Conservation (phyloP, 2,888 invertebrate genomes). For the Notodonta ziczac region DNA sequence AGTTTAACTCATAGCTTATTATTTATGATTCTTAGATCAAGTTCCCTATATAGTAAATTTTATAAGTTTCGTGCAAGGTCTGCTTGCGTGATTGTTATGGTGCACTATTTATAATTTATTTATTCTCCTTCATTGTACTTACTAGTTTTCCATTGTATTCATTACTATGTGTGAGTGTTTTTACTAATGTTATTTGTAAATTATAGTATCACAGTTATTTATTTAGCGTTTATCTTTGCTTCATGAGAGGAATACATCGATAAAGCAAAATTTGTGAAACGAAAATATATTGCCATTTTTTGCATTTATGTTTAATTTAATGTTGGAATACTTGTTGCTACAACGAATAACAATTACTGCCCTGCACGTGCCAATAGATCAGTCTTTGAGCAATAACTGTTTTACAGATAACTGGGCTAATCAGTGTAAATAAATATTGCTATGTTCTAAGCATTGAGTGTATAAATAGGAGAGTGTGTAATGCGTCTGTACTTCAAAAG, state of each 20-base stretch:
- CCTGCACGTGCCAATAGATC: constrained; percentile 64
- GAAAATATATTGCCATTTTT: constrained; percentile 79
- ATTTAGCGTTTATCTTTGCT: constrained; percentile 53
- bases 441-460: neutral
- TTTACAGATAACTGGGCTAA: neutral
- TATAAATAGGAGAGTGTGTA: constrained; percentile 44
- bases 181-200: constrained; percentile 52
- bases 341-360: constrained; percentile 64
- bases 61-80: constrained; percentile 24
- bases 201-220: constrained; percentile 48
- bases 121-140: constrained; percentile 66
- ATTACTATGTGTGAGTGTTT: constrained; percentile 63
- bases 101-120: constrained; percentile 66
- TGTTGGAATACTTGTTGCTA: constrained; percentile 64
- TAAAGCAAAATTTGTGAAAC: constrained; percentile 58
- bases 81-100: constrained; percentile 73
- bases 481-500: constrained; percentile 64
- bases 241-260: constrained; percentile 48
- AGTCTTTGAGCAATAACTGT: neutral
- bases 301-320: constrained; percentile 79
- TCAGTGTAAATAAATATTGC: neutral
- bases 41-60: constrained; percentile 28
- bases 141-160: constrained; percentile 56
- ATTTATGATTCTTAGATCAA: constrained; percentile 24
- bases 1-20: constrained; percentile 31